phyloP scores from a whole-genome alignment of 2,797 vertebrate genomes.

The Phalloptychus januarius region DNA sequence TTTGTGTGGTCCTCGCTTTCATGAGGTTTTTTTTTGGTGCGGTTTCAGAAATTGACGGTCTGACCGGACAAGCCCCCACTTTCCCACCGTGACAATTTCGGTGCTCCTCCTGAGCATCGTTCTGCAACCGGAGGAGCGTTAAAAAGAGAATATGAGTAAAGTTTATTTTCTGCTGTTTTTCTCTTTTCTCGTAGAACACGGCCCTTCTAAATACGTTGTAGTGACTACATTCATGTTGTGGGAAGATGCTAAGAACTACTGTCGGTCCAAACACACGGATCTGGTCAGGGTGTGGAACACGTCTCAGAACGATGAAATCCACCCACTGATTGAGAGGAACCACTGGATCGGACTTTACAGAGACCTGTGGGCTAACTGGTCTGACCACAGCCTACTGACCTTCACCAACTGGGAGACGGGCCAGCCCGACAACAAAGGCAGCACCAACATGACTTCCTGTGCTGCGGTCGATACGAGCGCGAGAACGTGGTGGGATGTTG shows the following conservation, averaged over 20 bases:
- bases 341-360: slow-evolving; percentile 64
- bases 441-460: not conserved
- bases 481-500: not conserved
- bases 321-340: accelerated
- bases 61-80: too few species aligned
- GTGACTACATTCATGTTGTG: not conserved
- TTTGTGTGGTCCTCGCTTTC: too few species aligned
- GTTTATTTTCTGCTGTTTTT: not conserved
- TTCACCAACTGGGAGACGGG: slow-evolving; percentile 33
- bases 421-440: accelerated
- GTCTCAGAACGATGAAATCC: not conserved
- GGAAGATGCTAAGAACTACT: slow-evolving; percentile 11
- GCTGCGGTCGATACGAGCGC: not conserved
- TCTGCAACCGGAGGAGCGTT: too few species aligned
- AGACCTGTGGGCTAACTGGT: slow-evolving; percentile 48
- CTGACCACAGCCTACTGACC: slow-evolving; percentile 28
- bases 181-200: slow-evolving; percentile 2
- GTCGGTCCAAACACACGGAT: slow-evolving; percentile 37
- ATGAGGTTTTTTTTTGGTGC: too few species aligned
- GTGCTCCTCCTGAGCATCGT: too few species aligned
- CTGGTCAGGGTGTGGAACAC: slow-evolving; percentile 38
- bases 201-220: not conserved
- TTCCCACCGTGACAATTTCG: too few species aligned
- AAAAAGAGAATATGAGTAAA: too few species aligned
- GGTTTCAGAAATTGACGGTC: too few species aligned